A percentile compares a stretch with the other conserved stretches of the same genome.
Conservation (phyloP, 30 jellyfish, hydroid and myxozoan genomes). For the Chironex yamaguchii region DNA sequence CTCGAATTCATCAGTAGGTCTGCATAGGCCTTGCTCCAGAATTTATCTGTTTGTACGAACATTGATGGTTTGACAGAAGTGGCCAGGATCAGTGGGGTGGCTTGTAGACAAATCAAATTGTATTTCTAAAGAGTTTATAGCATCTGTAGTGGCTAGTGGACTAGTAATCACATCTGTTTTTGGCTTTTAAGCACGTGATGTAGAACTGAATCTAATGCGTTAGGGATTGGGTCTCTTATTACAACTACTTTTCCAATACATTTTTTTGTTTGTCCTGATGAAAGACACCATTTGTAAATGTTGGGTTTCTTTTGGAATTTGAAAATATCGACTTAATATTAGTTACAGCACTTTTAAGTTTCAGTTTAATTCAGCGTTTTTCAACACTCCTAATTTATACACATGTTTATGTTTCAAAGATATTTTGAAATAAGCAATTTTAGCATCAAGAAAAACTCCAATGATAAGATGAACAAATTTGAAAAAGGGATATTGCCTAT, state of each 20-base stretch:
- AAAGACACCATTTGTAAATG: no score
- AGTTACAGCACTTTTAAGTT: no score
- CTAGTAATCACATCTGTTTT: neutral
- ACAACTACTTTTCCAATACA: neutral
- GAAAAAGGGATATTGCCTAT: no score
- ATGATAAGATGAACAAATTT: no score
- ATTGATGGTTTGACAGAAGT: conserved; percentile 1
- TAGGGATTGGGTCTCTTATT: neutral
- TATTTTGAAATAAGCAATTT: no score
- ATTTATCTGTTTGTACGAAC: neutral
- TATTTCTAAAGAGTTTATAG: neutral
- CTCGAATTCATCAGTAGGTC: conserved; percentile 40
- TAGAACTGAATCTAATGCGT: neutral
- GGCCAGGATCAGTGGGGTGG: conserved; percentile 56
- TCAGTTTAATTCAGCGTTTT: no score
- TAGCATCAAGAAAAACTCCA: no score
- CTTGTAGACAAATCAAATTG: conserved; percentile 15
- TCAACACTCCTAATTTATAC: no score
- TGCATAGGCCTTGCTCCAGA: conserved; percentile 50
- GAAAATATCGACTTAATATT: no score
- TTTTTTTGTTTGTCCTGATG: no score
- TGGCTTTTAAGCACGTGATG: neutral
- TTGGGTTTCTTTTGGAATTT: no score
- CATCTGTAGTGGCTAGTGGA: neutral
- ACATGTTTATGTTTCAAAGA: no score